Conservation (phyloP, 2,888 invertebrate genomes). For the Lycophotia porphyrea region DNA sequence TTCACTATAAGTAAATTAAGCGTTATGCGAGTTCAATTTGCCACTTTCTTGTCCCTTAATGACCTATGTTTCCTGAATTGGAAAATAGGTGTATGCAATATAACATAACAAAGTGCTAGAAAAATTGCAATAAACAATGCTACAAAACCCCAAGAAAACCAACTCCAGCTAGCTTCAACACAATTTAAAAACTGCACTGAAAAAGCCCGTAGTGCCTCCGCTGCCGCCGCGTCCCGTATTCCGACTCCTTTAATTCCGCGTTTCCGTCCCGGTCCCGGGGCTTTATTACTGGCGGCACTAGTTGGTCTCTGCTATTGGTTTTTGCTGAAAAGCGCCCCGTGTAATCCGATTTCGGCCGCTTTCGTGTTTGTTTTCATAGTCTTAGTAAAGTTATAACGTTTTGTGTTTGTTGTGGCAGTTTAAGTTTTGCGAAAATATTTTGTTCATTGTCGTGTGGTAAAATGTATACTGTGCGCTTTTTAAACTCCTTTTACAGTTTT, state of each 20-base stretch:
- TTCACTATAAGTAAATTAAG: background rate
- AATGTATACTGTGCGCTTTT: constrained; percentile 2
- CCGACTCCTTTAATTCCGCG: constrained; percentile 58
- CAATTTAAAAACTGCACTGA: constrained; percentile 36
- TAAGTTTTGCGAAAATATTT: constrained; percentile 65
- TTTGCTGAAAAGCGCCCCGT: constrained; percentile 69
- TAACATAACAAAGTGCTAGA: background rate
- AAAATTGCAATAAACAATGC: constrained; percentile 3
- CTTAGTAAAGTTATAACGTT: constrained; percentile 71
- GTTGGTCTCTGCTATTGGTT: constrained; percentile 67
- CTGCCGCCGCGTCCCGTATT: constrained; percentile 35
- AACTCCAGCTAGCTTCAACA: constrained; percentile 25
- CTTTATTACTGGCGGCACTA: constrained; percentile 60
- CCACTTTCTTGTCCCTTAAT: background rate
- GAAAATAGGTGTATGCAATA: background rate
- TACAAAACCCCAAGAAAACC: constrained; percentile 18
- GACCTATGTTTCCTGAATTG: background rate
- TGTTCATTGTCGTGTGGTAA: constrained; percentile 27
- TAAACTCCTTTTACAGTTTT: background rate
- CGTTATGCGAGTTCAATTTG: too few relatives aligned
- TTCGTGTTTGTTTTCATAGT: constrained; percentile 73
- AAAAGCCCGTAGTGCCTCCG: constrained; percentile 26
- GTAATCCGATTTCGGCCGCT: constrained; percentile 75
- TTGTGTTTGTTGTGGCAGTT: constrained; percentile 65
- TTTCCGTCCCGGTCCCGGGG: constrained; percentile 61